Base-by-base conservation (phyloP, 2,888 invertebrate genomes). In the Lycia hirtaria region DNA sequence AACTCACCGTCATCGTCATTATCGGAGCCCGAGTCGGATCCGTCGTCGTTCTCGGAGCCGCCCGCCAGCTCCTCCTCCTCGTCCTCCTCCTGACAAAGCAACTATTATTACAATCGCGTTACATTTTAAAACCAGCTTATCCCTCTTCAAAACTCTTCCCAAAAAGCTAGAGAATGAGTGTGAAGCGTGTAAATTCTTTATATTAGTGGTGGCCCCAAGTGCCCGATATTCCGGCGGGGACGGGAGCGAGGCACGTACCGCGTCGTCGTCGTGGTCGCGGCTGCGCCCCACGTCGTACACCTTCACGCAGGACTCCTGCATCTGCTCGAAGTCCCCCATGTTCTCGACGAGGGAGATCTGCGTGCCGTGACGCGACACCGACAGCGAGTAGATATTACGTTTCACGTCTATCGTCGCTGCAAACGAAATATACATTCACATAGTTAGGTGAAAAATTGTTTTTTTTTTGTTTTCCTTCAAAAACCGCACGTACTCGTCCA, bases 281-380 rank as follows among this genome's bases (percentile, higher is more conserved):
- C 95, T 93, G 62, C 98, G 93, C 0, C 99, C 99, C 15, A 99
- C 97, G 78, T 99, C 98, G 83, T 98, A 99, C 10, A 99, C 87
- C 71, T 97, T 94, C 55, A 98, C 97, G 65, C 96, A 95, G 1
- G 97, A 97, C 87, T 98, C 98, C 78, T 97, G 97, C 62, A 96
- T 94, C 61, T 96, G 94, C 57, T 97, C 96, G 78, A 96, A 97
- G 68, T 95, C 94, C 0, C 96, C 96, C 78, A 96, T 94, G 86
- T 97, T 97, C 92, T 99, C 99, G 0, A 99, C 97, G 0, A 98
- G 92, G 0, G 97, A 97, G 63, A 99, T 95, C 83, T 97, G 96
- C 24, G 96, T 96, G 72, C 98, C 98, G 76, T 94, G 94, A 40
- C 94, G 94, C 71, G 97, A 97, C 56, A 97, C 95, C 55, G 96